Conservation (phyloP, 2,797 vertebrate species). For the Crocidura indochinensis region DNA sequence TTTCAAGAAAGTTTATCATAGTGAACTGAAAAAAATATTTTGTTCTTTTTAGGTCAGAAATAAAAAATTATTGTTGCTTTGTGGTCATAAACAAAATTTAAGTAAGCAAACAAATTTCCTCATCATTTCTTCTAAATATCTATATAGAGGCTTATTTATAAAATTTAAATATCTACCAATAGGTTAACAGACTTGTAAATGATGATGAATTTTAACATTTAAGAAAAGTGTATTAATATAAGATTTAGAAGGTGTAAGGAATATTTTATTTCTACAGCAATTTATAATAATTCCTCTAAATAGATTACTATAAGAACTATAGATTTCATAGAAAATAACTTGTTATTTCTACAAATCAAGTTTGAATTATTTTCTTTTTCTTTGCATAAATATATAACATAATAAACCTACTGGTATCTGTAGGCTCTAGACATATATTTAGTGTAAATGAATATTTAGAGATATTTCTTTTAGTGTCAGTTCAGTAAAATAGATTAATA, state of each 20-base stretch:
- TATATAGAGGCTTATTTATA: constrained; percentile 3
- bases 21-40: background rate
- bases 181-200: background rate
- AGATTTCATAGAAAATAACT: constrained; percentile 5
- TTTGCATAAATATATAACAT: constrained; percentile 64
- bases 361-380: constrained; percentile 63
- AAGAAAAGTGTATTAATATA: background rate
- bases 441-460: background rate
- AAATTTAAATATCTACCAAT: background rate
- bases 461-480: constrained; percentile 48
- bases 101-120: background rate
- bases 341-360: constrained; percentile 48
- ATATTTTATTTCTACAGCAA: background rate
- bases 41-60: background rate
- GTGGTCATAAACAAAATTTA: constrained; percentile 11
- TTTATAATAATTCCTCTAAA: constrained; percentile 52
- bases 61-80: background rate
- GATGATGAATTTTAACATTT: background rate
- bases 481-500: constrained; percentile 3
- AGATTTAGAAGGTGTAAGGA: background rate
- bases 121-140: background rate
- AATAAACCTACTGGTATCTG: background rate
- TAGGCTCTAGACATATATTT: background rate
- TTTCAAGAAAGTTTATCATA: background rate
- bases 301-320: background rate